Conservation (phyloP, 2,888 invertebrate species). For the Epinotia bilunana region DNA sequence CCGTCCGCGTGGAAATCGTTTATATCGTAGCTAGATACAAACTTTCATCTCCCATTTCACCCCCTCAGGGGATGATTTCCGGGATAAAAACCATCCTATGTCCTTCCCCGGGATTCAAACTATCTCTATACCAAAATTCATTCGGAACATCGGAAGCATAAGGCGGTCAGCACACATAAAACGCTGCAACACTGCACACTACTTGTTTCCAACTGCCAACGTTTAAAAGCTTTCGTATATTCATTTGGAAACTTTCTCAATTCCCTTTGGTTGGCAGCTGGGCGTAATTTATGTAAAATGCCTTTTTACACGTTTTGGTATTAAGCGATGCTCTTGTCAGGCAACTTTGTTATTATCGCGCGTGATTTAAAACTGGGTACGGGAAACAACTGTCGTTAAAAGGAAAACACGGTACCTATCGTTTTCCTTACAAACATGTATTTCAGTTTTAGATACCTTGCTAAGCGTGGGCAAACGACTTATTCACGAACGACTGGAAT, state of each 20-base stretch:
- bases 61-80: no score
- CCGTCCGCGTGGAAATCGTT: no score
- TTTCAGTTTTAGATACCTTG: background rate
- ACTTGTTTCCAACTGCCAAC: conserved; percentile 51
- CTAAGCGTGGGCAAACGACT: background rate
- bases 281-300: conserved; percentile 63
- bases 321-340: conserved; percentile 34
- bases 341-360: conserved; percentile 42
- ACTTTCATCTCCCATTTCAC: no score
- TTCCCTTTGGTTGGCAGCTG: conserved; percentile 66
- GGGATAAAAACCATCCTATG: no score
- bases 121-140: no score
- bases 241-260: conserved; percentile 73
- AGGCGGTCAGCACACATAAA: conserved; percentile 14
- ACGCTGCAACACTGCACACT: conserved; percentile 25
- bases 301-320: conserved; percentile 42
- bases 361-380: conserved; percentile 39
- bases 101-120: no score
- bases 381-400: conserved; percentile 36
- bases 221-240: conserved; percentile 69
- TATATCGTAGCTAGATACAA: no score
- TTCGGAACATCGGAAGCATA: conserved; percentile 19
- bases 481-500: background rate
- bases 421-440: conserved; percentile 1
- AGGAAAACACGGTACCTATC: conserved; percentile 14